Percentiles rank a stretch among this genome's conserved stretches.
Evolutionary conservation across 2,113 vertebrate genomes (phyloP).

Genomic region (Neodon shergylaensis): DNA sequence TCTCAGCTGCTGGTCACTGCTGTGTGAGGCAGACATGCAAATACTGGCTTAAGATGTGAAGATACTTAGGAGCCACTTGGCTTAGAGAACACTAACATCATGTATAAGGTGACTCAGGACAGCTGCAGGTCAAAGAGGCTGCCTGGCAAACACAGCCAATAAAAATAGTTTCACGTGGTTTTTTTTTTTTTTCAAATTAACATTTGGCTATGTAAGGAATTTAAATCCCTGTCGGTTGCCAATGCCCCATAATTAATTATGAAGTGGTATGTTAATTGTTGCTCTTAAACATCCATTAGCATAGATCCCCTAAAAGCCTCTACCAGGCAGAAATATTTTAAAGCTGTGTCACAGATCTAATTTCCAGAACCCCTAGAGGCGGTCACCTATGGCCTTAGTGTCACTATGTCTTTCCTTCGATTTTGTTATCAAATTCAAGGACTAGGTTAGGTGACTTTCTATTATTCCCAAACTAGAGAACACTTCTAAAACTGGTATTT

Average conservation of each 20-base stretch:
- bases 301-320: slow-evolving; percentile 10
- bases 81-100: not conserved
- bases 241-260: slow-evolving; percentile 52
- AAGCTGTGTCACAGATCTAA: slow-evolving; percentile 16
- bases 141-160: not conserved
- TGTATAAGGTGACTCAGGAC: not conserved
- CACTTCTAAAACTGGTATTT: not conserved
- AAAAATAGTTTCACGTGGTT: slow-evolving; percentile 14
- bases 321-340: not conserved
- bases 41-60: too few relatives aligned
- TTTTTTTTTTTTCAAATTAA: not conserved
- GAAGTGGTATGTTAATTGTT: slow-evolving; percentile 69
- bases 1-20: not conserved
- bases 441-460: not conserved
- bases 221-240: slow-evolving; percentile 6
- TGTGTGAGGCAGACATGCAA: not conserved
- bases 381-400: not conserved
- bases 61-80: not conserved
- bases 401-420: not conserved
- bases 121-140: not conserved
- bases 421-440: not conserved
- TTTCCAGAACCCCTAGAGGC: slow-evolving; percentile 46
- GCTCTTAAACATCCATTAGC: slow-evolving; percentile 62
- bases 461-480: not conserved
- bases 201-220: slow-evolving; percentile 52